phyloP scores from a whole-genome alignment of 2,797 vertebrate genomes.

The Astyanax mexicanus region DNA sequence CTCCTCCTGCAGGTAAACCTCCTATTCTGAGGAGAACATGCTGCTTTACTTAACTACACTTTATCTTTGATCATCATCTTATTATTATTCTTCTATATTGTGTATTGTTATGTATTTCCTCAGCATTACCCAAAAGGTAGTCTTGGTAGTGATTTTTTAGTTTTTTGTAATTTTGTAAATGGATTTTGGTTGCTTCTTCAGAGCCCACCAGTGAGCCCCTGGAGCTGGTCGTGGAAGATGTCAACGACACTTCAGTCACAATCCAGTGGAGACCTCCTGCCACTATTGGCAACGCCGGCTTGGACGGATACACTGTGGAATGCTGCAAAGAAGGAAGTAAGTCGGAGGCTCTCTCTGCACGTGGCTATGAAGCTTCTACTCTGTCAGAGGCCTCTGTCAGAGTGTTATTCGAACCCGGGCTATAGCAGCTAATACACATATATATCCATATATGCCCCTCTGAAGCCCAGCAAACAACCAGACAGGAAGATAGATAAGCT shows the following conservation, averaged over 20 bases:
- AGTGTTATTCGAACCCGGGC: background rate
- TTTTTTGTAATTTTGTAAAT: too few species aligned
- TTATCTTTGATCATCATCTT: too few species aligned
- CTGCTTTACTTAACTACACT: too few species aligned
- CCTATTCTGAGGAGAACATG: background rate
- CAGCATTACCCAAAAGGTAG: too few species aligned
- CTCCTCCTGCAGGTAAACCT: conserved; percentile 77
- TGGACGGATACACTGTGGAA: conserved; percentile 92
- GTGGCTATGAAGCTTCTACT: background rate
- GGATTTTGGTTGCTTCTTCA: conserved; percentile 55
- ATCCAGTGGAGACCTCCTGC: conserved; percentile 93
- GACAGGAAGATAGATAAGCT: too few species aligned
- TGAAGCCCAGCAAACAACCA: background rate
- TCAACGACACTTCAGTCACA: conserved; percentile 85
- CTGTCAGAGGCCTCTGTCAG: background rate
- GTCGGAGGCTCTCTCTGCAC: conserved; percentile 60
- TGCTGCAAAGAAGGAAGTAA: conserved; percentile 92
- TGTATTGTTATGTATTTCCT: background rate
- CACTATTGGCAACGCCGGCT: conserved; percentile 76
- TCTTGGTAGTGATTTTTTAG: too few species aligned
- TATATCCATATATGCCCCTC: background rate
- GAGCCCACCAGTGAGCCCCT: conserved; percentile 88
- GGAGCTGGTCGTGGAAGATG: conserved; percentile 87
- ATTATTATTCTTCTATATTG: conserved; percentile 10
- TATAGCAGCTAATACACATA: background rate